Base-by-base conservation (phyloP, 2,113 vertebrate species). In the Candoia aspera region DNA sequence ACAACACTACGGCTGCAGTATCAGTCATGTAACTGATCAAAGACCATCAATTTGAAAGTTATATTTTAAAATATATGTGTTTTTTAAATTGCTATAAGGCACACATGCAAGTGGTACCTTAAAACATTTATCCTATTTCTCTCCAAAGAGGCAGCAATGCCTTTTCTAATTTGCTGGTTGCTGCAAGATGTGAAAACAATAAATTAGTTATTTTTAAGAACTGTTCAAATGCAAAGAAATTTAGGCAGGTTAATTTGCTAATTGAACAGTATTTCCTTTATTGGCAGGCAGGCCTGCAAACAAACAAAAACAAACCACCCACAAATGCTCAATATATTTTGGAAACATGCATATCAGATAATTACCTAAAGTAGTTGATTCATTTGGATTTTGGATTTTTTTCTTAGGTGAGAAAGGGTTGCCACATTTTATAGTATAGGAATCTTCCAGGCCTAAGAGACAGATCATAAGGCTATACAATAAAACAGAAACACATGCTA, bases 341-440 rank as follows among this genome's bases (percentile, higher is more conserved):
- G 57, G 86, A 68, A 97, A 94, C 73, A 96, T 49, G 1, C 85
- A 95, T 91, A 93, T 95, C 84, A 94, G 91, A 95, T 96, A 92
- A 96, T 98, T 98, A 98, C 98, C 98, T 96, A 96, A 91, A 15
- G 93, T 95, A 94, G 94, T 91, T 90, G 98, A 97, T 86, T 97
- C 95, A 93, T 97, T 98, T 94, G 96, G 93, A 89, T 96, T 97
- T 93, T 97, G 96, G 60, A 96, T 97, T 94, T 97, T 97, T 95
- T 91, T 97, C 96, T 96, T 97, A 94, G 96, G 96, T 93, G 95
- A 94, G 95, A 97, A 96, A 92, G 97, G 95, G 89, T 93, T 95
- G 94, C 98, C 98, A 64, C 98, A 98, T 96, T 96, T 97, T 90
- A 98, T 94, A 92, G 95, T 97, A 92, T 97, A 98, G 94, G 97